Evolutionary conservation across 2,113 vertebrate genomes (phyloP), one percentile per base, ranked within the genome.

Genomic region (Oriolus oriolus): DNA sequence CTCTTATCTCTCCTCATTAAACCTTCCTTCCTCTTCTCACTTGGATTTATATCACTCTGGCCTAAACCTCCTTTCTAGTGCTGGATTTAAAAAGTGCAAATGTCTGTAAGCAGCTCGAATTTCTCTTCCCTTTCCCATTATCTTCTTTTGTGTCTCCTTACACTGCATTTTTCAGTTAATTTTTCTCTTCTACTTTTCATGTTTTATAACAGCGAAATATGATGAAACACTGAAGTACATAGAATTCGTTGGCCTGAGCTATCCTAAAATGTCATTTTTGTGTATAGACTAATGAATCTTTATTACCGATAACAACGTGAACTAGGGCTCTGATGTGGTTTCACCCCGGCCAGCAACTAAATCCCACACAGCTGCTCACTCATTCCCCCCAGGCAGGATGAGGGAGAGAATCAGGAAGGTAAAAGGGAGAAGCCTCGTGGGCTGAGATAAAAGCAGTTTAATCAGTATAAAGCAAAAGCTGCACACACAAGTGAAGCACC

Each of bases 401-500:
- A 20, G 39, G 14, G 11, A 82, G 52, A 78, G 28, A 61, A 57
- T 26, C 1, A 2, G 41, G 66, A 75, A 3, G 3, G 28, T 50
- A 59, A 52, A 85, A 65, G 17, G 8, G 28, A 73, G 49, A 77
- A 81, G 44, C 20, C 6, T 28, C 0, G 0, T 42, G 18, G 16
- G 8, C 3, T 82, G n/a, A 37, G n/a, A 66, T 8, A 63, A 82
- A 79, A 33, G 11, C 26, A 50, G 13, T 44, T 86, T 37, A 85
- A 63, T 8, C 10, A 31, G 49, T 7, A 15, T 9, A 87, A 82
- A 79, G 52, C 35, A 90, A 86, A 85, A 82, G 24, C 37, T 5
- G 0, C 0, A 0, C 4, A 10, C 0, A 4, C 13, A 79, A 66
- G 11, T 28, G 60, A 87, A 61, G 11, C 31, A 59, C 3, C 7